Percentiles rank a stretch among this genome's conserved stretches.
These are phyloP conservation scores for Lycodopsis pacificus DNA, from an alignment of 2,797 vertebrate genomes.

Conservation along the genomic window DNA sequence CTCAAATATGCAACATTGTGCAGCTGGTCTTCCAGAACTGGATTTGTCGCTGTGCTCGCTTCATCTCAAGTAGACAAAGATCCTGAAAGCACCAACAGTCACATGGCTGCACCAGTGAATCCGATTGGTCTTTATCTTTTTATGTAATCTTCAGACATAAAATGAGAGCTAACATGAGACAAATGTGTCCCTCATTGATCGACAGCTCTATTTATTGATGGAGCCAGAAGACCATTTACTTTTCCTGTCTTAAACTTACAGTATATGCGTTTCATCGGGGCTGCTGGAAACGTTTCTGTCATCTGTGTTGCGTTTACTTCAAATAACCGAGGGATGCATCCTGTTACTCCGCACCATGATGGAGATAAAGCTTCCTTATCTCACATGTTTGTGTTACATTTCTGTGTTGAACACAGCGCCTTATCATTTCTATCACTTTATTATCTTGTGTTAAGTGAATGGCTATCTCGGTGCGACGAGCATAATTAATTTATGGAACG, in stretches of 20 bases:
- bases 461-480: not conserved
- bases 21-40: not conserved
- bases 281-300: not conserved
- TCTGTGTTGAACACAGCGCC: not conserved
- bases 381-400: not conserved
- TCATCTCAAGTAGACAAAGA: not conserved
- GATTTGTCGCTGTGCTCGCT: not conserved
- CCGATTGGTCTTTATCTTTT: not conserved
- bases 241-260: not conserved
- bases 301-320: conserved; percentile 1
- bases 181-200: not conserved
- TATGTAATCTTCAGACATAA: conserved; percentile 20
- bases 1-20: not conserved
- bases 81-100: conserved; percentile 9
- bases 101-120: conserved; percentile 14
- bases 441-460: conserved; percentile 6
- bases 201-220: conserved; percentile 21
- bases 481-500: not conserved
- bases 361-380: not conserved
- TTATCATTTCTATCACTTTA: not conserved
- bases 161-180: not conserved
- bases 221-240: not conserved
- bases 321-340: not conserved
- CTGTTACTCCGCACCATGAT: not conserved
- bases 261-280: not conserved